phyloP scores from a whole-genome alignment of 2,797 vertebrate genomes.

The Gastrophryne carolinensis region DNA sequence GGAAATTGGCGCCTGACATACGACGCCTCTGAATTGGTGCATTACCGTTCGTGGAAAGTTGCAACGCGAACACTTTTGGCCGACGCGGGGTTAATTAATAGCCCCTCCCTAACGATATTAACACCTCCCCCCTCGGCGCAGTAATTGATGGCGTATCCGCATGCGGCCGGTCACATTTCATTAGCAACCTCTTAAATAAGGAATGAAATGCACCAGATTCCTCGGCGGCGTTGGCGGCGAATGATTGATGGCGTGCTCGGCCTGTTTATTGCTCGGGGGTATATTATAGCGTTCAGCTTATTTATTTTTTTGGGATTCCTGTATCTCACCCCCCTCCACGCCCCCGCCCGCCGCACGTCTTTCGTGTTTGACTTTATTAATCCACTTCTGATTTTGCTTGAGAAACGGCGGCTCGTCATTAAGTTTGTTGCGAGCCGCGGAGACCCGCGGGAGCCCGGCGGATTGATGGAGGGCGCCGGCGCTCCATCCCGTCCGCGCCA shows the following conservation, averaged over 20 bases:
- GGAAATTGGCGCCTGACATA: too few species aligned
- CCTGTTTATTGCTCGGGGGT: background rate
- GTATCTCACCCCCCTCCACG: too few species aligned
- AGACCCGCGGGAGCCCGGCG: background rate
- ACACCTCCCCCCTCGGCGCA: background rate
- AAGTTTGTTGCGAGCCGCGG: background rate
- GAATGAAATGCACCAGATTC: conserved; percentile 15
- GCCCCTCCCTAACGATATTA: background rate
- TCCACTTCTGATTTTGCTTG: conserved; percentile 12
- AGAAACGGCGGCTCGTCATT: background rate
- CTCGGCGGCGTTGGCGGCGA: background rate
- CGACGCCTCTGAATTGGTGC: too few species aligned
- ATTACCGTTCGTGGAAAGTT: too few species aligned
- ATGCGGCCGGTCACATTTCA: conserved; percentile 26
- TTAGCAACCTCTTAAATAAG: conserved; percentile 39
- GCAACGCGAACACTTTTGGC: background rate
- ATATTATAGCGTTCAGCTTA: background rate
- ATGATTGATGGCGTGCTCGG: conserved; percentile 29
- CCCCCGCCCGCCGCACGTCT: background rate
- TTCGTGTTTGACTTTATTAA: background rate
- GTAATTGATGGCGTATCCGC: background rate
- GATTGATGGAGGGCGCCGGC: background rate
- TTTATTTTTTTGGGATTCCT: background rate
- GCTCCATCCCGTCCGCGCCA: background rate
- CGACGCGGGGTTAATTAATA: background rate